Conservation (phyloP, 2,797 vertebrate species). For the Chiloscyllium punctatum region DNA sequence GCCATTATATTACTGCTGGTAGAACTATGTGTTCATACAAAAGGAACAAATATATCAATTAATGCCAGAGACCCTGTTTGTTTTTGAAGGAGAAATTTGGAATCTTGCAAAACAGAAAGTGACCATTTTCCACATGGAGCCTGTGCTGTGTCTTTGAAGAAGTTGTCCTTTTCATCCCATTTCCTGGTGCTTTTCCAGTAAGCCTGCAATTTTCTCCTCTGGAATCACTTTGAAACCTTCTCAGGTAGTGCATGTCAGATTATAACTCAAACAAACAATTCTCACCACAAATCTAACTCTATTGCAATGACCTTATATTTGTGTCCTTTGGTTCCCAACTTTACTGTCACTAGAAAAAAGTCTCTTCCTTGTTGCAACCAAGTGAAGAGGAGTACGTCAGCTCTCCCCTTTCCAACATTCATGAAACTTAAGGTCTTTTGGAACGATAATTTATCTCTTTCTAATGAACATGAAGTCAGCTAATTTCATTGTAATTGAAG, state of each 20-base stretch:
- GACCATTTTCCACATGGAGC: neutral
- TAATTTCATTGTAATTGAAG: no score
- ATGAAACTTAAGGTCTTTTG: no score
- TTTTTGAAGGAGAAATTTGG: neutral
- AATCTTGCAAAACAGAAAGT: neutral
- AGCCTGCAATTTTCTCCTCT: neutral
- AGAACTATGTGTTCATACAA: neutral
- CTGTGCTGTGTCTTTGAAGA: neutral
- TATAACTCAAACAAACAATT: neutral
- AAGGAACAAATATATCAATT: neutral
- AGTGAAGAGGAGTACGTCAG: no score
- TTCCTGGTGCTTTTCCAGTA: neutral
- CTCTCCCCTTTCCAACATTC: no score
- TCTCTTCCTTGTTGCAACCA: neutral
- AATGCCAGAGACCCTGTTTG: neutral
- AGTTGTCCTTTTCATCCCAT: neutral
- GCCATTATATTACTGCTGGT: neutral
- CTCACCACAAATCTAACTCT: neutral
- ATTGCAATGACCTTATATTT: neutral
- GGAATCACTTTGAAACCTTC: neutral
- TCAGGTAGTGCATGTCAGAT: neutral
- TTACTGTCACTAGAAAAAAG: neutral
- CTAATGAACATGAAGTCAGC: no score
- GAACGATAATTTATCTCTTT: no score
- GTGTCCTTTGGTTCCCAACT: neutral